Conservation (phyloP, 2,113 vertebrate species). For the Dendrocopos noguchii region DNA sequence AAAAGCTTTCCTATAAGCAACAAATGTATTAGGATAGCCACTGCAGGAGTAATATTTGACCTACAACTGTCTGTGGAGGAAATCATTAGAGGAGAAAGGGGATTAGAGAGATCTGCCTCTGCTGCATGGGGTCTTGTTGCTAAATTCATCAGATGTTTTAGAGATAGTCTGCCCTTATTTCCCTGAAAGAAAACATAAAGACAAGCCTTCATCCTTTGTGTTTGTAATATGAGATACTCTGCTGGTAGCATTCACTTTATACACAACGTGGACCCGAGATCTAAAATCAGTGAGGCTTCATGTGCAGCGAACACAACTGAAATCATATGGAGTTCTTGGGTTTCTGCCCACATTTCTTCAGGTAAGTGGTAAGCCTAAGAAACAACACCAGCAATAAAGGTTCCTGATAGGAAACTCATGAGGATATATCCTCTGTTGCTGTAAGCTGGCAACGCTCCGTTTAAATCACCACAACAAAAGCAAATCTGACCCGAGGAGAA, state of each 20-base stretch:
- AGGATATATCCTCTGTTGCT: constrained; percentile 17
- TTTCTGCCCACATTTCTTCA: constrained; percentile 36
- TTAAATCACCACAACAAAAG: constrained; percentile 24
- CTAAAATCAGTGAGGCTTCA: constrained; percentile 8
- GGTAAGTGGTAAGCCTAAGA: constrained; percentile 37
- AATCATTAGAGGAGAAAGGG: not conserved
- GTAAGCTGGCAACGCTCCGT: constrained; percentile 12
- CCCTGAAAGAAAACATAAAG: not conserved
- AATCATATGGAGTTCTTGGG: constrained; percentile 21
- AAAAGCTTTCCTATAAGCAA: not conserved
- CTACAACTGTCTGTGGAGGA: not conserved
- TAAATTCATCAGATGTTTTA: not conserved
- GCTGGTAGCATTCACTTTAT: not conserved
- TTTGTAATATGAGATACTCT: not conserved
- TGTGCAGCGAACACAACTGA: not conserved
- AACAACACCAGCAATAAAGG: constrained; percentile 50
- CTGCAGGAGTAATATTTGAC: not conserved
- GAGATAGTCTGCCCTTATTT: not conserved
- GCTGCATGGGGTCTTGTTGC: not conserved
- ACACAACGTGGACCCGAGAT: not conserved
- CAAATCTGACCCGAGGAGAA: constrained; percentile 34
- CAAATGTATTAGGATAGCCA: not conserved
- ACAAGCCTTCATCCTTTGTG: not conserved
- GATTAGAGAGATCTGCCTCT: not conserved
- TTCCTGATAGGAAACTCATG: constrained; percentile 19